Evolutionary conservation across 2,888 invertebrate species (phyloP), one percentile per base, ranked within the genome.

Genomic region (Lamellibrachia satsuma): DNA sequence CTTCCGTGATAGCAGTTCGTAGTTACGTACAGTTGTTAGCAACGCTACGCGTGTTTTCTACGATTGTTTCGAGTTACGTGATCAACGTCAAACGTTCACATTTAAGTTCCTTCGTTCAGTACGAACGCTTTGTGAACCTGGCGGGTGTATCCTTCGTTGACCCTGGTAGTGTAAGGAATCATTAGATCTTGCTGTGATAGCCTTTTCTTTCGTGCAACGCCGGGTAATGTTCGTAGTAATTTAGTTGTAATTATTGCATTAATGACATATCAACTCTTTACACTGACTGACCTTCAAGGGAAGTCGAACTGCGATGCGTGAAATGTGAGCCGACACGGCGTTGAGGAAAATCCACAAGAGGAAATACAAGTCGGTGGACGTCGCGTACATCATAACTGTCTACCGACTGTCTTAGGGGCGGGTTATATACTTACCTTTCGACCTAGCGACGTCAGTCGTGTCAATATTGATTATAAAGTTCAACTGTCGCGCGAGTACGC

Each of bases 291-390:
- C 93, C 91, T 90, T 91, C 22, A 93, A 91, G 7, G 93, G 93
- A n/a, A 93, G 93, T 2, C 93, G 60, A 39, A 93, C 93, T 51
- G 93, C 93, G 55, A 93, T 93, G 92, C 93, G 91, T 22, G 93
- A 93, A 27, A 93, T 93, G 75, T 75, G 75, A 22, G 75, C 75
- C 75, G 75, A 75, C 22, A n/a, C 75, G 22, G 22, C 75, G n/a
- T 15, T 22, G n/a, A 11, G 22, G n/a, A 15, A 75, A 75, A 75
- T 75, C 75, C n/a, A 75, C 15, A 75, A 75, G 22, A 75, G 75
- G 75, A 75, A 22, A 75, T 4, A 75, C 75, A 75, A 75, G 22
- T 15, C 75, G 75, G 75, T 75, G 75, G 22, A 75, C 75, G 75
- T 75, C n/a, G 75, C 15, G 75, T 75, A 75, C 75, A 22, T 75